Evolutionary conservation across 2,797 vertebrate species (phyloP), one percentile per base, ranked within the genome.

Genomic region (Sebastolobus altivelis): DNA sequence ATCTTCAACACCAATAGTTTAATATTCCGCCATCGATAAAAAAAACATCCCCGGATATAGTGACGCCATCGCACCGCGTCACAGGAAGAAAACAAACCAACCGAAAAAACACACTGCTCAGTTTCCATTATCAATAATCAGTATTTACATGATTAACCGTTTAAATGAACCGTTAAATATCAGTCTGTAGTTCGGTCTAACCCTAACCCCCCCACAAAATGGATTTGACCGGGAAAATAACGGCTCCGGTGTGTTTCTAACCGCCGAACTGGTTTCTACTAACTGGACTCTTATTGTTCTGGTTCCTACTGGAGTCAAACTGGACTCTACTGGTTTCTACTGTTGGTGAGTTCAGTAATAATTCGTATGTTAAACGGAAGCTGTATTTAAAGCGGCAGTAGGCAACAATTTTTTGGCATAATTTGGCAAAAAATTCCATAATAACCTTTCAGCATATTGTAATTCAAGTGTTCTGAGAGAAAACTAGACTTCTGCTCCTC

Each of bases 21-120:
- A 11, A 13, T 8, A 22, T 8, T 2, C 2, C 4, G 6, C n/a
- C 1, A 18, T 25, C 4, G 2, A 56, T 8, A 1, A 6, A 40
- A 20, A 18, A 16, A 46, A 46, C 58, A 3, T 18, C 3, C 43
- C 31, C 0, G 7, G n/a, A 29, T 7, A 1, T 5, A 6, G 3
- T 84, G 77, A 86, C 80, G 86, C 80, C 62, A 87, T 14, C 20
- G 0, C 4, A 0, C 4, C 0, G 84, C 80, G 77, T 25, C 77
- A 18, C 31, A 63, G 37, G 40, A 88, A 63, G 62, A 83, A 70
- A 88, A 82, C 79, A 82, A 81, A 75, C 59, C 33, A 8, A 14
- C 40, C 40, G 14, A 13, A 1, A 3, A 2, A 9, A 38, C 52
- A 78, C 7, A 38, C 5, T n/a, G 52, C 11, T 13, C 8, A 4